A percentile compares a stretch with the other conserved stretches of the same genome.
Conservation (phyloP, 2,888 invertebrate genomes). For the Tethea ocularis region DNA sequence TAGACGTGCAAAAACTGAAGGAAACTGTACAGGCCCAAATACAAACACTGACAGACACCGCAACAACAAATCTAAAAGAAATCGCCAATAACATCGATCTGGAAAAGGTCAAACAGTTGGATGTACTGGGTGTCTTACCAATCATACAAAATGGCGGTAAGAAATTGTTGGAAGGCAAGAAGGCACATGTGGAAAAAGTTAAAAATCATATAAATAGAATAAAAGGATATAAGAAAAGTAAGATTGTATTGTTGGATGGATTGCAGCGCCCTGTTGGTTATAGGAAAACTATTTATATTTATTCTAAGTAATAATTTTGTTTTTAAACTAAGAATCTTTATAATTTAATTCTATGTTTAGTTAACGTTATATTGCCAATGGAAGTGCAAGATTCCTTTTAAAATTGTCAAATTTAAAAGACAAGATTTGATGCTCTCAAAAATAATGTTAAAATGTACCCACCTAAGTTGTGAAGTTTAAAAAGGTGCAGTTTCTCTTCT, state of each 20-base stretch:
- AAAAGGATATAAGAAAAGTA: conserved; percentile 16
- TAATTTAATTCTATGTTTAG: too few species aligned
- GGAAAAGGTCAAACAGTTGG: conserved; percentile 51
- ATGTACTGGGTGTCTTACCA: conserved; percentile 51
- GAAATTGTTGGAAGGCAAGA: conserved; percentile 26
- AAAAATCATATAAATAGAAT: conserved; percentile 28
- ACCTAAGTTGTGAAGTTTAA: too few species aligned
- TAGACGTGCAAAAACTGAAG: conserved; percentile 56
- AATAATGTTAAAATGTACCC: too few species aligned
- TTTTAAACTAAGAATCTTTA: neutral
- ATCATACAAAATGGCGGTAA: conserved; percentile 35
- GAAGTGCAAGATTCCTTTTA: too few species aligned
- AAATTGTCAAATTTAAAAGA: too few species aligned
- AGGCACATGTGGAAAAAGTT: conserved; percentile 23
- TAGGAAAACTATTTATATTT: neutral
- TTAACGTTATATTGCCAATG: too few species aligned
- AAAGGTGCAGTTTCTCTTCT: neutral
- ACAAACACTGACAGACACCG: conserved; percentile 38
- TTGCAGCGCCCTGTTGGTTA: neutral
- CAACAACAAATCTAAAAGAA: conserved; percentile 38
- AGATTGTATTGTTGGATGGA: neutral
- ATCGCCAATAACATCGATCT: conserved; percentile 51
- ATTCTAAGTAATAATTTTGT: neutral
- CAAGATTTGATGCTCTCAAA: too few species aligned
- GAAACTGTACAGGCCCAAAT: conserved; percentile 50